Base-by-base conservation (phyloP, 2,797 vertebrate genomes). In the Diceros bicornis region DNA sequence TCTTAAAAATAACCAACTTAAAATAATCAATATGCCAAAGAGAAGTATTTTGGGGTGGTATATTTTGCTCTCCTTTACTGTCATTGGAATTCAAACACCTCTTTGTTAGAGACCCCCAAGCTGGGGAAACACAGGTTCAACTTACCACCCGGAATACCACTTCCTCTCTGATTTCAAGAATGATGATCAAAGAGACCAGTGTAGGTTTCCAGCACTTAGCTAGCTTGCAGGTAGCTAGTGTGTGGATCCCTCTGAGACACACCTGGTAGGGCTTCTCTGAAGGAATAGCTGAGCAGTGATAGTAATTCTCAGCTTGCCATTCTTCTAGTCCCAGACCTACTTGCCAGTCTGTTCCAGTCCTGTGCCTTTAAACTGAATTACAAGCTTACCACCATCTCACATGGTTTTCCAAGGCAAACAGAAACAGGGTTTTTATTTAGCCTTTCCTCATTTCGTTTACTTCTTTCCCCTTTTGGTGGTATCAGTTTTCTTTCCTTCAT, bases 351-450 rank as follows among this genome's bases (percentile, higher is more conserved):
- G 55, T 89, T 91, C 29, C 23, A 92, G 27, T 41, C 21, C 37
- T 81, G 32, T 91, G 44, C 52, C 55, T 83, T 97, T 75, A 89
- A 95, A 90, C 1, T 47, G 69, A 93, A 71, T 83, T 91, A 59
- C 12, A 37, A 34, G 25, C 12, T 94, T 9, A 57, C 12, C 20
- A 87, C 20, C 1, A 61, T 50, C 47, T 96, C 71, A 79, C 5
- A 83, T 44, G 32, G 9, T 88, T 97, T 93, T 92, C 50, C 55
- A 94, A 95, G 79, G 32, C 25, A 78, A 95, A 88, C n/a, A 83
- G 69, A 94, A 93, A 50, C 57, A 89, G 16, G 20, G 0, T 75
- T 95, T 88, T 85, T 91, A 50, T 85, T 94, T 94, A 81, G 69
- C 13, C 27, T 52, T 96, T 77, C 32, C 16, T 78, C 29, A n/a